Evolutionary conservation across 2,113 vertebrate genomes (phyloP), one percentile per base, ranked within the genome.

Genomic region (Esox niger): DNA sequence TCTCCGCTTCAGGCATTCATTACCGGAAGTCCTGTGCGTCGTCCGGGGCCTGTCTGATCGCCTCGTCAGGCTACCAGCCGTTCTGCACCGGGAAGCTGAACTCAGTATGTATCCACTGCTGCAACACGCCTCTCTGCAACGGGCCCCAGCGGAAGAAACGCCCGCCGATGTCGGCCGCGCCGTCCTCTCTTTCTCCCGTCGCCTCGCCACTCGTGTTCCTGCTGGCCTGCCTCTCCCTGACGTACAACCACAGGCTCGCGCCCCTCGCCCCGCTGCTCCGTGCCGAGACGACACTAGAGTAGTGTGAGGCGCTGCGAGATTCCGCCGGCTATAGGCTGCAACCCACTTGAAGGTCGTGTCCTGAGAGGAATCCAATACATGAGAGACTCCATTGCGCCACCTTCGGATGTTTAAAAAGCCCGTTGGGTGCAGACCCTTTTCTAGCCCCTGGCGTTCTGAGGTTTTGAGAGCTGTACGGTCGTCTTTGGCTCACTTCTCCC

Each of bases 41-140:
- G 0, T 98, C 96, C 0, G 95, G 93, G 0, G 96, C 96, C 1
- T 99, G 97, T 66, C 95, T 98, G 84, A 98, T 98, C 13, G 93
- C 97, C 79, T 98, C 97, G 0, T 96, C 96, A 0, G 97, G 97
- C 20, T 98, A 99, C 91, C 97, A 98, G 87, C 96, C 96, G 90
- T 99, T 99, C 84, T 99, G 97, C 76, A 96, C 96, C 0, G 97
- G 97, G 73, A 93, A 92, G 86, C 88, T 98, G 75, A 95, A 98
- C 92, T 99, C 97, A 0, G 97, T 99, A 26, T 99, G 97, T 76
- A 98, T 98, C 90, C 95, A 94, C 87, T 99, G 97, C 92, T 99
- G 97, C 84, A 98, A 94, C 90, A 98, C 95, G 0, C 94, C 96
- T 0, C 95, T 99, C 73, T 99, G 97, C 91, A 99, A 99, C 0